phyloP scores from a whole-genome alignment of 2,113 vertebrate species.

The Tenrec ecaudatus region DNA sequence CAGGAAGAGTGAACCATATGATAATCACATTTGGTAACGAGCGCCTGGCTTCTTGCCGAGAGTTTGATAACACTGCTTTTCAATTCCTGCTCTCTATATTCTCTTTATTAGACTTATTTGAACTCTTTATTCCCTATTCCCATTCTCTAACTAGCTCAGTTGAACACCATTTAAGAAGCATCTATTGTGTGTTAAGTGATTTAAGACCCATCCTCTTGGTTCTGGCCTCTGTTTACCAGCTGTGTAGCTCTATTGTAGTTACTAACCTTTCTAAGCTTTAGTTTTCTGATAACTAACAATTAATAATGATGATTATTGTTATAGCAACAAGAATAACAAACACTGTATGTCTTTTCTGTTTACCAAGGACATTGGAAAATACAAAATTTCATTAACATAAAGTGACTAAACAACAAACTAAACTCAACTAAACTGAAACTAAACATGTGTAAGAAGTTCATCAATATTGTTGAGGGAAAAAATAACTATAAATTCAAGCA shows the following conservation, averaged over 20 bases:
- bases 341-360: neutral
- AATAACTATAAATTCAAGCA: neutral
- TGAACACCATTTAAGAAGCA: conserved; percentile 17
- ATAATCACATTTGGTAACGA: neutral
- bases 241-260: neutral
- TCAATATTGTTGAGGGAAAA: neutral
- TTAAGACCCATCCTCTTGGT: neutral
- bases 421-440: neutral
- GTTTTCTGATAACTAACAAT: no score
- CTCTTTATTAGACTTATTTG: neutral
- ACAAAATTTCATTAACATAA: neutral
- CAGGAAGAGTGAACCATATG: neutral
- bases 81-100: neutral
- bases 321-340: neutral
- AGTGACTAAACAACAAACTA: conserved; percentile 9
- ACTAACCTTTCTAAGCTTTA: neutral
- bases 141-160: neutral
- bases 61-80: neutral
- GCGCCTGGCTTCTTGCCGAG: neutral
- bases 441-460: neutral
- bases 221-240: neutral
- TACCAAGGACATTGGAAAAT: neutral
- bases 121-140: no score
- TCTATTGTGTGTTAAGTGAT: neutral
- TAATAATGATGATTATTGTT: neutral